phyloP scores from a whole-genome alignment of 2,888 invertebrate species.

The Andrena fulva region DNA sequence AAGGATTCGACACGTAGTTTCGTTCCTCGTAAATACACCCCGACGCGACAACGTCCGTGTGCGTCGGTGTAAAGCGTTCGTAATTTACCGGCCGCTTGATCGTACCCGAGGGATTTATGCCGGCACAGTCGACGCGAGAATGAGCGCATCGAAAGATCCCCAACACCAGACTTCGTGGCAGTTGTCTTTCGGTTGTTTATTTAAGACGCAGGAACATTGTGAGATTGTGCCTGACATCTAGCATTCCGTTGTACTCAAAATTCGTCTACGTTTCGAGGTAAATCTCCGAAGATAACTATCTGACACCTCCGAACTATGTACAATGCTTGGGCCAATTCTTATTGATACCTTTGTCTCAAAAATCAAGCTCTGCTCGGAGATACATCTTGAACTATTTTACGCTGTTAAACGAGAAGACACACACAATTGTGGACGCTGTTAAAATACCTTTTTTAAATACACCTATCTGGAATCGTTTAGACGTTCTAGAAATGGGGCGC shows the following conservation, averaged over 20 bases:
- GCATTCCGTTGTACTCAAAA: not conserved
- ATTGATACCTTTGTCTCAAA: too few relatives aligned
- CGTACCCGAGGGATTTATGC: not conserved
- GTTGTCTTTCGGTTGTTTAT: not conserved
- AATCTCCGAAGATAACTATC: too few relatives aligned
- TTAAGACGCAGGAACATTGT: not conserved
- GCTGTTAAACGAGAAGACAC: too few relatives aligned
- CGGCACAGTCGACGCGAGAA: not conserved
- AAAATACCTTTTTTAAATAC: too few relatives aligned
- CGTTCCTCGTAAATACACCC: not conserved
- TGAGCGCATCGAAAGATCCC: not conserved
- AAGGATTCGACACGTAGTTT: constrained; percentile 2
- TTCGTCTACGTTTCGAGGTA: too few relatives aligned
- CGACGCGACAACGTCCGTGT: not conserved
- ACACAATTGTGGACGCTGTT: too few relatives aligned
- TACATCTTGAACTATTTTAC: too few relatives aligned
- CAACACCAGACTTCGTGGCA: not conserved
- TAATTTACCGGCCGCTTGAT: not conserved
- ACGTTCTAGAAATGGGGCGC: not conserved
- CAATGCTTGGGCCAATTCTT: too few relatives aligned
- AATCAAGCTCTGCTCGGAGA: too few relatives aligned
- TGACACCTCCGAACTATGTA: too few relatives aligned
- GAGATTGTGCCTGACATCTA: not conserved
- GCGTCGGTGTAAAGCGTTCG: not conserved
- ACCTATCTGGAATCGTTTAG: too few relatives aligned